These are phyloP conservation scores for Eulithis testata DNA, from an alignment of 2,888 invertebrate species.

Conservation along the genomic window DNA sequence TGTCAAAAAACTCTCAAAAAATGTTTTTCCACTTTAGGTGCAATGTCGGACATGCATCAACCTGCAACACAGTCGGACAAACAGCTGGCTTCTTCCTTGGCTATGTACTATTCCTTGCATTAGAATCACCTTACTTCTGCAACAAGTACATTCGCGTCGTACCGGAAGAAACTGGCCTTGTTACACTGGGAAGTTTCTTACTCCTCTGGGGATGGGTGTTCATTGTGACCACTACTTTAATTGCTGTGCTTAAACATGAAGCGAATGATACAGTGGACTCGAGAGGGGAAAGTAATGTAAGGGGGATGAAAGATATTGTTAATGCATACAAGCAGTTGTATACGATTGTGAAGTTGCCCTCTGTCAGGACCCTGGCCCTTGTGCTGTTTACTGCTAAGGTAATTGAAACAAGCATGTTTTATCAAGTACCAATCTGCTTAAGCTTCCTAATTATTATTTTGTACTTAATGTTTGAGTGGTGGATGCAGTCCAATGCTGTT, in stretches of 20 bases:
- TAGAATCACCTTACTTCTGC: constrained; percentile 98
- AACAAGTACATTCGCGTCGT: constrained; percentile 93
- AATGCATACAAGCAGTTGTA: constrained; percentile 93
- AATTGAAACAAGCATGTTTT: constrained; percentile 6
- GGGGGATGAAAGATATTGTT: constrained; percentile 72
- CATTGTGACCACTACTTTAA: constrained; percentile 94
- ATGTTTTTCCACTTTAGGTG: constrained; percentile 80
- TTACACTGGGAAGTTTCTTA: constrained; percentile 92
- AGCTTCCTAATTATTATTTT: too few relatives aligned
- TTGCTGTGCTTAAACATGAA: constrained; percentile 95
- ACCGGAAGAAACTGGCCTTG: constrained; percentile 89
- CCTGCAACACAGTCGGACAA: constrained; percentile 99
- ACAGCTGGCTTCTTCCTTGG: constrained; percentile 98
- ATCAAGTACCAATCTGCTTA: too few relatives aligned
- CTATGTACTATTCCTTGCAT: constrained; percentile 97
- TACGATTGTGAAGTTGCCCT: constrained; percentile 92
- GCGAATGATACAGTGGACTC: constrained; percentile 69
- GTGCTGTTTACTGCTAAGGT: constrained; percentile 97
- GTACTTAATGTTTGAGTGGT: not conserved
- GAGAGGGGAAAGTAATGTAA: constrained; percentile 59
- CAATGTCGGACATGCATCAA: constrained; percentile 99
- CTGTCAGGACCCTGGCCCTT: constrained; percentile 90
- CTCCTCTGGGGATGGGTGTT: constrained; percentile 98
- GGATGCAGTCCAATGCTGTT: not conserved
- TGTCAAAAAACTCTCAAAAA: too few relatives aligned